Evolutionary conservation across 2,113 vertebrate genomes (phyloP).

Genomic region (Psittacus erithacus): DNA sequence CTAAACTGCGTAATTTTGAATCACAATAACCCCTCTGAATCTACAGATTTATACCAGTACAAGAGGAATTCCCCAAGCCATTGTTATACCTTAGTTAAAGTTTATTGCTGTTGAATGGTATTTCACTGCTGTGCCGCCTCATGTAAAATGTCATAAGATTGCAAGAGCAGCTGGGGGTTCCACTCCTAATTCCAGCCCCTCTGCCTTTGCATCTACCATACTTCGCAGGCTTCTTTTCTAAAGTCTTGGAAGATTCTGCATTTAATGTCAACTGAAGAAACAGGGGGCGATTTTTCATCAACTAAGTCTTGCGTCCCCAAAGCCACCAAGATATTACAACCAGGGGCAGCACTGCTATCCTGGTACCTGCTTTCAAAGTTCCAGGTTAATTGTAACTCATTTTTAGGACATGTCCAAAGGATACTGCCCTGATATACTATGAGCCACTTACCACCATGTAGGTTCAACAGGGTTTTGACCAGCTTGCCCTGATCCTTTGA

Average conservation of each 20-base stretch:
- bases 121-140: neutral
- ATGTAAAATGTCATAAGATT: neutral
- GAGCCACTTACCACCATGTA: neutral
- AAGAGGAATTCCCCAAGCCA: neutral
- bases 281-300: neutral
- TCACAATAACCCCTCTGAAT: neutral
- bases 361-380: neutral
- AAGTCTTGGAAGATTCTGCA: neutral
- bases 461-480: neutral
- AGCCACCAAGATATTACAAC: neutral
- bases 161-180: neutral
- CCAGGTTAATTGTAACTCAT: neutral
- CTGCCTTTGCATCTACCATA: neutral
- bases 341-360: neutral
- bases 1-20: neutral
- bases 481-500: neutral
- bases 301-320: neutral
- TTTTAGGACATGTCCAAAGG: neutral
- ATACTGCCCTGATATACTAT: neutral
- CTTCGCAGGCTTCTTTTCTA: neutral
- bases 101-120: neutral
- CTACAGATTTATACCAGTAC: neutral
- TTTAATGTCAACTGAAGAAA: neutral
- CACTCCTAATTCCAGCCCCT: neutral
- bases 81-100: neutral